Evolutionary conservation across 2,888 invertebrate genomes (phyloP), one percentile per base, ranked within the genome.

Genomic region (Diplolepis rosae): DNA sequence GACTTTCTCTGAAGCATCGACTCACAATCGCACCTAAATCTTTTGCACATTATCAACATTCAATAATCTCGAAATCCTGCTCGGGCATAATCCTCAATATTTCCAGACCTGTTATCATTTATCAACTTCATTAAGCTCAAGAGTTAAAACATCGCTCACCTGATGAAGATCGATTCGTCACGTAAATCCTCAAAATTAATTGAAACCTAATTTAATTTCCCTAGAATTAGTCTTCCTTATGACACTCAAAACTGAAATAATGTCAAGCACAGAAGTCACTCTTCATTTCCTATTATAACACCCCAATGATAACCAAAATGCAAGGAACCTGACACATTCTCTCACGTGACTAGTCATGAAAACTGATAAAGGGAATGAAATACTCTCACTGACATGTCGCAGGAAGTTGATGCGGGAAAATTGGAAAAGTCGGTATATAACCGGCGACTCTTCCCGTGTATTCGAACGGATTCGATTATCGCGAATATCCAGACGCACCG

Each of bases 401-500:
- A 52, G 15, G n/a, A n/a, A 28, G 28, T 51, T 51, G 27, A 11
- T 30, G 65, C 35, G 13, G 15, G 13, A 50, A 22, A 52, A 30
- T 51, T 51, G 39, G 52, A 45, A 35, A 1, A 11, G 51, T 39
- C n/a, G n/a, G 48, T 30, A 35, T 18, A 18, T 13, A 27, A 22
- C 42, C 66, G 66, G 45, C 48, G 27, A 50, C 52, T 61, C 22
- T 61, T 39, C 24, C 24, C 61, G 39, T 24, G 42, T 32, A 45
- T 32, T 65, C 42, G n/a, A 48, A 56, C 48, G 56, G 65, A 35
- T 39, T 50, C 70, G 65, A 68, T 65, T 74, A 73, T 81, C 45
- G 50, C 71, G 67, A 68, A 68, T 74, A 74, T 81, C 78, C 81
- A 79, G 77, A 71, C 83, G 79, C 80, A 79, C 70, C 81, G 83